Percentiles rank a stretch among this genome's conserved stretches.
Conservation (phyloP, 2,888 invertebrate species). For the Tipula vernalis region DNA sequence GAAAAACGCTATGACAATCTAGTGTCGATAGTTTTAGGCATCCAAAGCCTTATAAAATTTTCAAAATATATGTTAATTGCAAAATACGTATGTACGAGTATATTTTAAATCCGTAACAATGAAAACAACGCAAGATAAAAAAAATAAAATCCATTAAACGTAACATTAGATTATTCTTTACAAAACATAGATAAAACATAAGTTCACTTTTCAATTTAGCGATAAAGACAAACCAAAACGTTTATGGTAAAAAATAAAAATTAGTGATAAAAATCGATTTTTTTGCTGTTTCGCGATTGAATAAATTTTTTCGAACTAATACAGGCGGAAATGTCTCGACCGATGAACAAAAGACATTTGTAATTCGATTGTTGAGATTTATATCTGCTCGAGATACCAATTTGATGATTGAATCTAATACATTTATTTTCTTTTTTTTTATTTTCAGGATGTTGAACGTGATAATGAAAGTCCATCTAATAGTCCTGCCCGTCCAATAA, state of each 20-base stretch:
- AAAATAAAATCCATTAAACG: not conserved
- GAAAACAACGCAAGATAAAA: not conserved
- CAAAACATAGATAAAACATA: not conserved
- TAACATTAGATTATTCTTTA: not conserved
- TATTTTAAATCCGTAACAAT: not conserved
- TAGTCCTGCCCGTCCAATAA: constrained; percentile 7
- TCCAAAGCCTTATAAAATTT: too few species aligned
- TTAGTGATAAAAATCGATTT: not conserved
- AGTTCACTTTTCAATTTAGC: not conserved
- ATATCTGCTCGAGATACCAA: not conserved
- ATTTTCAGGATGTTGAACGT: constrained; percentile 4
- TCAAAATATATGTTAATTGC: too few species aligned
- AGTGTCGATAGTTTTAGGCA: too few species aligned
- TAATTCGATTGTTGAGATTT: not conserved
- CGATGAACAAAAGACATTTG: too few species aligned
- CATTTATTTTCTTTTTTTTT: not conserved
- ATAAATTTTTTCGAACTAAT: not conserved
- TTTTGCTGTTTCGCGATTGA: not conserved
- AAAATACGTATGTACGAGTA: too few species aligned
- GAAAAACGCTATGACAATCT: too few species aligned
- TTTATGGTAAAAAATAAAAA: too few species aligned
- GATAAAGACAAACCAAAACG: not conserved
- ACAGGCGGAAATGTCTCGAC: not conserved
- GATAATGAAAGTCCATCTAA: constrained; percentile 7
- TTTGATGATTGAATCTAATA: not conserved